Evolutionary conservation across 2,797 vertebrate species (phyloP).

Genomic region (Hypotaenidia philippensis): DNA sequence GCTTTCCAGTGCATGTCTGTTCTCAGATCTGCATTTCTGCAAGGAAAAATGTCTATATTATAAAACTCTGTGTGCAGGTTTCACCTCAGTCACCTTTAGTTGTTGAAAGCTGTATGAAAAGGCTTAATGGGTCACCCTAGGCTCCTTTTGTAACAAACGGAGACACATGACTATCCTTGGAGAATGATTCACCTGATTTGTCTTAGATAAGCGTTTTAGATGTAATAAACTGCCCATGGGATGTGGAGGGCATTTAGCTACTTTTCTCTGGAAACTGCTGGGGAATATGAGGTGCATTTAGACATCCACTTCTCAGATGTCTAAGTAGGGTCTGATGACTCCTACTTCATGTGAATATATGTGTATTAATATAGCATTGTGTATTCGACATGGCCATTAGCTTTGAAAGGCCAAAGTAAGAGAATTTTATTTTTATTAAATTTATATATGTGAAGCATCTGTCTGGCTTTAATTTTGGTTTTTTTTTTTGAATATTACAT

Average conservation of each 20-base stretch:
- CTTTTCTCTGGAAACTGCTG: background rate
- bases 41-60: background rate
- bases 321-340: background rate
- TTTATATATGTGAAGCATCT: background rate
- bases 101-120: conserved; percentile 2
- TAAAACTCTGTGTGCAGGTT: background rate
- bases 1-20: background rate
- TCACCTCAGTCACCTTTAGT: background rate
- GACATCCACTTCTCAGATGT: background rate
- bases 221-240: background rate
- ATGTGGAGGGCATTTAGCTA: background rate
- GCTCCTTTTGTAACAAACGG: background rate
- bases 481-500: background rate
- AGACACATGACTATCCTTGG: background rate
- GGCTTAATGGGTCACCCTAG: background rate
- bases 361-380: background rate
- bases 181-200: background rate
- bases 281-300: background rate
- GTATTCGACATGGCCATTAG: background rate
- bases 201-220: background rate
- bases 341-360: background rate
- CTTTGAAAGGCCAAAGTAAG: background rate
- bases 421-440: background rate
- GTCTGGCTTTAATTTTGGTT: background rate
- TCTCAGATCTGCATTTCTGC: background rate